These are phyloP conservation scores for Orchestia grillus DNA, from an alignment of 1,140 invertebrate species.

Conservation along the genomic window DNA sequence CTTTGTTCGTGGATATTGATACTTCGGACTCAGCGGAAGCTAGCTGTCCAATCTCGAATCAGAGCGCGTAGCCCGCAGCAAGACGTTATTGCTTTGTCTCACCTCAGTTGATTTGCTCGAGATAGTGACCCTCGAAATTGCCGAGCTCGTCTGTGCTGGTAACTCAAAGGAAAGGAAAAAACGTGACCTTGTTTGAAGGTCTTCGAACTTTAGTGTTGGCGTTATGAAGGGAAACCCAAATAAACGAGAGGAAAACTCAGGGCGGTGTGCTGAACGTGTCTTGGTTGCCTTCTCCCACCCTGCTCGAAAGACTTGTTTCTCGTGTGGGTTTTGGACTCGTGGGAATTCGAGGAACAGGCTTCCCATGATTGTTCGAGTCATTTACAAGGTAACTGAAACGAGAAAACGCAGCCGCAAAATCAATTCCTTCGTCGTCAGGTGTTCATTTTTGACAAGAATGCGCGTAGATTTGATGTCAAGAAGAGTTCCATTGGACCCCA, in stretches of 20 bases:
- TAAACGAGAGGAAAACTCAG: neutral
- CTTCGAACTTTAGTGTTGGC: neutral
- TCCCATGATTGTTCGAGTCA: neutral
- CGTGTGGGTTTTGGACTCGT: neutral
- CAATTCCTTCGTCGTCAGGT: neutral
- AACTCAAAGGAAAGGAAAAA: neutral
- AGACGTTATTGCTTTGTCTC: neutral
- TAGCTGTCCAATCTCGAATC: neutral
- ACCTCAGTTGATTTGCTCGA: neutral
- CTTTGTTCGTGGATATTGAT: neutral
- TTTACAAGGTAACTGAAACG: neutral
- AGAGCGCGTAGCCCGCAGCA: no score
- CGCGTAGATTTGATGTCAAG: neutral
- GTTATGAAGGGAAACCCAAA: neutral
- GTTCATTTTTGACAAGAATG: neutral
- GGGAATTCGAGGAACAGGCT: neutral
- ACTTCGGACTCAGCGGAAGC: neutral
- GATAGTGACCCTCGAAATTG: neutral
- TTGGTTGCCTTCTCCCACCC: neutral
- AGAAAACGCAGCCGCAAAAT: neutral
- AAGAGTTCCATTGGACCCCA: neutral
- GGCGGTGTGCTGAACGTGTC: neutral
- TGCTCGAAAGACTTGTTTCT: neutral
- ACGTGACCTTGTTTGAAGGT: neutral
- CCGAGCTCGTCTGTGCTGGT: neutral